Evolutionary conservation across 2,888 invertebrate species (phyloP).

Genomic region (Linnaemya vulpina): DNA sequence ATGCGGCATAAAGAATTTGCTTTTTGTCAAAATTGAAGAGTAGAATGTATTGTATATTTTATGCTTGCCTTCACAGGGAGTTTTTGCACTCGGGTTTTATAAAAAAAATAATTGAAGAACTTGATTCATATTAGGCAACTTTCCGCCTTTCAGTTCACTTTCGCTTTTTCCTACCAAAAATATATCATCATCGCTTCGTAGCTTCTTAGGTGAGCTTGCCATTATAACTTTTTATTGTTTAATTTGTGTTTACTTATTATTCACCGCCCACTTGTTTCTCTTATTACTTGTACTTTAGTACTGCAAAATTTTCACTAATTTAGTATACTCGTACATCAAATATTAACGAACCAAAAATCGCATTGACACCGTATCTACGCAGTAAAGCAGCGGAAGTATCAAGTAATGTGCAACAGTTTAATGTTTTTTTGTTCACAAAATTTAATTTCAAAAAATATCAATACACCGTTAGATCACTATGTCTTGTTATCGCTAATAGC

Average conservation of each 20-base stretch:
- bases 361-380: no score
- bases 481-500: background rate
- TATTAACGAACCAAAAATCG: no score
- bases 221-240: conserved; percentile 7
- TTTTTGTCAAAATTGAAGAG: background rate
- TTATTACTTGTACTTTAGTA: background rate
- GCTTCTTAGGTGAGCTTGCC: conserved; percentile 12
- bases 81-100: background rate
- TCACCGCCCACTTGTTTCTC: background rate
- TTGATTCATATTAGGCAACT: conserved; percentile 5
- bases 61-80: background rate
- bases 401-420: no score
- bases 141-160: conserved; percentile 14
- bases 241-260: background rate
- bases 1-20: background rate
- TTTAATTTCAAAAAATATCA: no score
- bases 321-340: background rate
- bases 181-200: conserved; percentile 24
- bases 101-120: background rate
- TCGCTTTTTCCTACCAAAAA: conserved; percentile 22
- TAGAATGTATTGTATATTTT: conserved; percentile 8
- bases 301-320: conserved; percentile 2
- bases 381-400: no score
- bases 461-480: no score
- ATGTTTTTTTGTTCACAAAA: no score